A percentile compares a stretch with the other conserved stretches of the same genome.
Conservation (phyloP, 1,140 invertebrate genomes). For the Pinna nobilis region DNA sequence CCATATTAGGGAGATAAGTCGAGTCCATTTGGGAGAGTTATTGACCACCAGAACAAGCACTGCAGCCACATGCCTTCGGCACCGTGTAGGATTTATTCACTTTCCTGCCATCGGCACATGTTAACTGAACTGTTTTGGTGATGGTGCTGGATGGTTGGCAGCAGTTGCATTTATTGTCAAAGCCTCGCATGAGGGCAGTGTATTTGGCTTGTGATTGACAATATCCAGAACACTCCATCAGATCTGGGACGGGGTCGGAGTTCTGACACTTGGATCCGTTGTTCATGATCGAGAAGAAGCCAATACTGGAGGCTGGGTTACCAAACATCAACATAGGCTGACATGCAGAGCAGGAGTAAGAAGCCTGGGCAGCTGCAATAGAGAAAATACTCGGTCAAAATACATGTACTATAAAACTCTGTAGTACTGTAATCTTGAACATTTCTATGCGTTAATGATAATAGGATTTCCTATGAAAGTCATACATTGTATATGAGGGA, state of each 20-base stretch:
- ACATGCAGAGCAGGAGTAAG: slow-evolving; percentile 36
- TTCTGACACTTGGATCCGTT: slow-evolving; percentile 39
- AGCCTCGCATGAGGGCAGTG: slow-evolving; percentile 45
- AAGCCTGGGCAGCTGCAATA: background rate
- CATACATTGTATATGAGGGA: too few relatives aligned
- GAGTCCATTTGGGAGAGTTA: background rate
- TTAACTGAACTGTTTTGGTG: slow-evolving; percentile 28
- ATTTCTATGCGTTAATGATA: too few relatives aligned
- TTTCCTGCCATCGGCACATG: slow-evolving; percentile 43
- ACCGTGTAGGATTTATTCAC: slow-evolving; percentile 45
- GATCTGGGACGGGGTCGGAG: slow-evolving; percentile 40
- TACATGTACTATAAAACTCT: background rate
- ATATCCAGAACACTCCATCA: slow-evolving; percentile 52
- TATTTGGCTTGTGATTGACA: slow-evolving; percentile 42
- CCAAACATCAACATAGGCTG: slow-evolving; percentile 42
- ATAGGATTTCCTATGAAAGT: too few relatives aligned
- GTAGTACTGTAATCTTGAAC: too few relatives aligned
- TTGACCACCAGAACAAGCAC: slow-evolving; percentile 32
- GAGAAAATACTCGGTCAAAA: background rate
- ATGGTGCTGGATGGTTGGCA: slow-evolving; percentile 46
- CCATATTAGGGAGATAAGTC: background rate
- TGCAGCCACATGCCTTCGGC: slow-evolving; percentile 51
- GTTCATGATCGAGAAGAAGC: slow-evolving; percentile 47
- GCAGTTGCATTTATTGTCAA: slow-evolving; percentile 51
- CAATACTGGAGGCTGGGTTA: slow-evolving; percentile 31